A percentile compares a stretch with the other conserved stretches of the same genome.
Conservation (phyloP, 2,888 invertebrate genomes). For the Antheraea yamamai region DNA sequence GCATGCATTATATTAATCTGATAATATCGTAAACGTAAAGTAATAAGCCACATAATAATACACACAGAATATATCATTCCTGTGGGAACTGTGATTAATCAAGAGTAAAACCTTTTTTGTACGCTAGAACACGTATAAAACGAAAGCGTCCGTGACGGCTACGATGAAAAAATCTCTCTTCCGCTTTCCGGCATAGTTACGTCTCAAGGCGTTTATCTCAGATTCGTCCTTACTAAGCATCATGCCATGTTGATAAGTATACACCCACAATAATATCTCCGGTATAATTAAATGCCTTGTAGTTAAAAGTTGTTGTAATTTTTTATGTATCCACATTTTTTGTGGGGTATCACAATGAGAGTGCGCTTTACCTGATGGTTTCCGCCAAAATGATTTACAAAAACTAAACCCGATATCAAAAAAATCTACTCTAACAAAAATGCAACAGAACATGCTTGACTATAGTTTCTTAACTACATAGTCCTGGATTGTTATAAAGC, state of each 20-base stretch:
- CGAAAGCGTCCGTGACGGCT: not conserved
- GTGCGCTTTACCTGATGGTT: too few relatives aligned
- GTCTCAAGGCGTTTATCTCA: constrained; percentile 13
- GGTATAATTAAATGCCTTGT: not conserved
- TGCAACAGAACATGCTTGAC: too few relatives aligned
- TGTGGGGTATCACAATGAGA: too few relatives aligned
- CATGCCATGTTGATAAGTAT: not conserved
- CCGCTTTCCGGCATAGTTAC: constrained; percentile 11
- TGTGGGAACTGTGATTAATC: not conserved
- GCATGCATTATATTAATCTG: too few relatives aligned
- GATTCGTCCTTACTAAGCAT: constrained; percentile 8
- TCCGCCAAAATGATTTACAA: too few relatives aligned
- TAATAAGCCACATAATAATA: not conserved
- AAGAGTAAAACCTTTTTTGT: constrained; percentile 5
- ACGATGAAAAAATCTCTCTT: constrained; percentile 13
- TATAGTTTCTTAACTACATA: too few relatives aligned
- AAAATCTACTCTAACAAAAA: too few relatives aligned
- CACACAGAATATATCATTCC: not conserved
- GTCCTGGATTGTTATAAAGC: too few relatives aligned
- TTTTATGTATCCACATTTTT: too few relatives aligned
- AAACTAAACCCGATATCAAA: too few relatives aligned
- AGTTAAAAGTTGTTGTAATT: not conserved
- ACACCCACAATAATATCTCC: constrained; percentile 1
- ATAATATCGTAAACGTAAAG: not conserved
- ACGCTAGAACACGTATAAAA: constrained; percentile 4